phyloP scores from a whole-genome alignment of 2,113 vertebrate species.

The Recurvirostra avosetta region DNA sequence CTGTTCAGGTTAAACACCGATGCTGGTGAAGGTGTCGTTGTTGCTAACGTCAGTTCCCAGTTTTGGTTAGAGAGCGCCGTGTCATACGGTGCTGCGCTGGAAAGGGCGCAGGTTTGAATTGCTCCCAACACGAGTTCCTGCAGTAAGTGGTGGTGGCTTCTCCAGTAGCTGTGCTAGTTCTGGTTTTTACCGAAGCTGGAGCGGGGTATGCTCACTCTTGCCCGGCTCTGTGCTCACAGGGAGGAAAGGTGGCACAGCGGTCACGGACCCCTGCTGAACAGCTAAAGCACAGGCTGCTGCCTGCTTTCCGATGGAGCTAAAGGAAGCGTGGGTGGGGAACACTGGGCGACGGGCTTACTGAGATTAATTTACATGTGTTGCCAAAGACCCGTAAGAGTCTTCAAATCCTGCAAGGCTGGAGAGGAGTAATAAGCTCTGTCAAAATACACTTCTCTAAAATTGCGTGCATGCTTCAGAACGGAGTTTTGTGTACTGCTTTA shows the following conservation, averaged over 20 bases:
- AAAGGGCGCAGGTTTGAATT: too few species aligned
- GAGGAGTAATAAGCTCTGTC: background rate
- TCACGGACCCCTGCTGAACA: accelerated
- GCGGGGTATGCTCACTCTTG: accelerated
- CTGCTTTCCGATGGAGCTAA: background rate
- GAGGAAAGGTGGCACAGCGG: background rate
- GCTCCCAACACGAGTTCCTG: background rate
- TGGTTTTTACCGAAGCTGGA: background rate
- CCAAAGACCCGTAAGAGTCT: background rate
- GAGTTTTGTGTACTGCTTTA: background rate
- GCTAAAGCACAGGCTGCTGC: background rate
- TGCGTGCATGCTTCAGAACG: accelerated
- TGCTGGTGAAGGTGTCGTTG: background rate
- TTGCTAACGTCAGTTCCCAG: background rate
- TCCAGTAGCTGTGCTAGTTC: too few species aligned
- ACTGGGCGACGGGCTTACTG: background rate
- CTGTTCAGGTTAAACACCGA: background rate
- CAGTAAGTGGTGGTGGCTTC: too few species aligned
- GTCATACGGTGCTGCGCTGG: accelerated
- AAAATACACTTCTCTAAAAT: background rate
- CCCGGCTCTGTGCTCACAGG: accelerated
- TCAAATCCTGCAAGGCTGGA: background rate
- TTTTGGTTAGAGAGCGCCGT: background rate
- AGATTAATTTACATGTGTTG: background rate
- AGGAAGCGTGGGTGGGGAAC: background rate